A percentile compares a stretch with the other conserved stretches of the same genome.
Conservation (phyloP, 2,888 invertebrate species). For the Orgyia antiqua region DNA sequence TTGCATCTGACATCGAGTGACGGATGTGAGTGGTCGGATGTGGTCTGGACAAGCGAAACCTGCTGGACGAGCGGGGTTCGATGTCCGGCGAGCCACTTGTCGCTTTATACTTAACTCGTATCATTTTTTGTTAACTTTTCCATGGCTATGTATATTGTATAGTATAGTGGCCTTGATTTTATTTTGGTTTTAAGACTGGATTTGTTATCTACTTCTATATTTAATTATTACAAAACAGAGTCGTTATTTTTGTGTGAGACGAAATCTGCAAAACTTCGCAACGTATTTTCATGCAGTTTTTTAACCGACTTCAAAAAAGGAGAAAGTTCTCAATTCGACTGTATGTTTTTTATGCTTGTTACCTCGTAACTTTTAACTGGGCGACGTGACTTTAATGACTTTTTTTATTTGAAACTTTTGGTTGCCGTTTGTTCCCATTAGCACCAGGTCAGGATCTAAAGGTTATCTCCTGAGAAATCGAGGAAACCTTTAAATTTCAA, state of each 20-base stretch:
- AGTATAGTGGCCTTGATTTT: conserved; percentile 36
- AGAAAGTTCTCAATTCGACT: background rate
- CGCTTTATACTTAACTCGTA: conserved; percentile 28
- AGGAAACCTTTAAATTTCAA: no score
- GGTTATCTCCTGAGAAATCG: no score
- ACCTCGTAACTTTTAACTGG: no score
- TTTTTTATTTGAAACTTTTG: no score
- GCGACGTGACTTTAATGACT: no score
- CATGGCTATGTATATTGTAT: conserved; percentile 16
- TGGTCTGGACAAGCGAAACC: conserved; percentile 41
- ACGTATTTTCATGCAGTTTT: background rate
- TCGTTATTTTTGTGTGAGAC: no score
- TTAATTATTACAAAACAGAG: no score
- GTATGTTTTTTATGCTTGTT: no score
- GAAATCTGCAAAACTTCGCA: no score
- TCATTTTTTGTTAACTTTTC: conserved; percentile 35
- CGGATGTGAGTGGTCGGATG: conserved; percentile 39
- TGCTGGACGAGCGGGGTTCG: conserved; percentile 59
- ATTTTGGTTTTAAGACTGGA: background rate
- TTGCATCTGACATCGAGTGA: conserved; percentile 44
- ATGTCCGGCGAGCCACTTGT: conserved; percentile 54
- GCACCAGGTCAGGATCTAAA: no score
- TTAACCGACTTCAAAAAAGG: conserved; percentile 2
- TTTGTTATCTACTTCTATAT: background rate
- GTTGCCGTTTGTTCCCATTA: no score